Evolutionary conservation across 2,113 vertebrate genomes (phyloP), one percentile per base, ranked within the genome.

Genomic region (Corynorhinus townsendii): DNA sequence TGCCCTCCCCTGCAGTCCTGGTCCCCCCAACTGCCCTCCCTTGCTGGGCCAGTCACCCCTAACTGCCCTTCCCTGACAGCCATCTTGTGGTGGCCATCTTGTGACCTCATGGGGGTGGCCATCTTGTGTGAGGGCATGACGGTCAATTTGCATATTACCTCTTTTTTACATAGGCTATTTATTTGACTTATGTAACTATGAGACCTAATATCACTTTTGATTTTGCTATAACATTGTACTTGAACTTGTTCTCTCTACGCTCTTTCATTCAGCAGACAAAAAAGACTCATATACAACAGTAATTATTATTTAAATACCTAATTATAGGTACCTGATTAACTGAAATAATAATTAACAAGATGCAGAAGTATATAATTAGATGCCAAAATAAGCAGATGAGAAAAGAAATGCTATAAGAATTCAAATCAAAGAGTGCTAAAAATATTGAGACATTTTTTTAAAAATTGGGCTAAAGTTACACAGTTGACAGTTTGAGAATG

Each of bases 291-390:
- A 77, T 20, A 72, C 1, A 72, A 40, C 43, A 91, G 45, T 86
- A 91, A 94, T 93, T 86, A 84, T 87, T 71, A 76, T 79, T 83
- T 95, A 88, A 94, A 88, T 88, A 69, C 24, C 22, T 93, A 91
- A 93, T 91, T 85, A 89, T 56, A 66, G 33, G 88, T 93, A 73
- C 10, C 49, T 82, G 52, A 86, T 94, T 93, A 93, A 93, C 26
- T 83, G 30, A 91, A 91, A 91, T 81, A 86, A 88, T 94, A 89
- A 97, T 92, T 92, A 94, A 75, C 9, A 88, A 89, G 82, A 59
- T 30, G 43, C 2, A 45, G 24, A 89, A 49, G 30, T 89, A 92
- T 66, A 26, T 86, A 94, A 82, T 95, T 95, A 94, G 30, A 72
- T 73, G 59, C 45, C 72, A 47, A 91, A 77, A 92, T 73, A 86